Evolutionary conservation across 1,140 invertebrate genomes (phyloP).

Genomic region (Aporrectodea caliginosa): DNA sequence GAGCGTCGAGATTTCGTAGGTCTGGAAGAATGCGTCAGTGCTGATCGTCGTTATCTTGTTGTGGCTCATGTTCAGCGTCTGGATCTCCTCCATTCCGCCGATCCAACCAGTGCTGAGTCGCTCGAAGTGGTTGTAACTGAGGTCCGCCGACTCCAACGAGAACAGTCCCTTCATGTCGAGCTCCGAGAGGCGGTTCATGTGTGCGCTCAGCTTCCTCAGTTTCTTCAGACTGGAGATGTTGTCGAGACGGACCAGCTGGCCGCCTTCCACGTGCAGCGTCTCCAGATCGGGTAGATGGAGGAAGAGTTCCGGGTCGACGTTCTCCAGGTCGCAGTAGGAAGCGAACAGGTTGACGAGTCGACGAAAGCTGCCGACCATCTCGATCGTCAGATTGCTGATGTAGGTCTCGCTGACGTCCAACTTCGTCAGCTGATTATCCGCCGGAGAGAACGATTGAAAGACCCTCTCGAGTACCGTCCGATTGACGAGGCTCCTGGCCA

Average conservation of each 20-base stretch:
- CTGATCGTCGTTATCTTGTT: constrained; percentile 25
- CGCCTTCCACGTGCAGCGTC: constrained; percentile 19
- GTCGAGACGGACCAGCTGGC: constrained; percentile 15
- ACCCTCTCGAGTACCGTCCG: constrained; percentile 14
- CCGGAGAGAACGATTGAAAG: constrained; percentile 18
- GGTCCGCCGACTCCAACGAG: constrained; percentile 19
- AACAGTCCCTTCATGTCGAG: constrained; percentile 7
- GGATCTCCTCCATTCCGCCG: constrained; percentile 5
- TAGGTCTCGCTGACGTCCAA: constrained; percentile 28
- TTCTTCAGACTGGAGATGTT: constrained; percentile 21
- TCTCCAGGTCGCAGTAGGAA: constrained; percentile 18
- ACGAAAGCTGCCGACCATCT: constrained; percentile 22
- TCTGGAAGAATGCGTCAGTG: constrained; percentile 9
- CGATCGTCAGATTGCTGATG: constrained; percentile 24
- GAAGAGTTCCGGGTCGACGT: constrained; percentile 19
- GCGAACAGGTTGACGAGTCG: constrained; percentile 13
- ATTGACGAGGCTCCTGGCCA: constrained; percentile 27
- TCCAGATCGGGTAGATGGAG: constrained; percentile 22
- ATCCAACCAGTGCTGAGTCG: constrained; percentile 23
- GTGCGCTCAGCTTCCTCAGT: constrained; percentile 17
- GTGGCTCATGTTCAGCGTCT: constrained; percentile 29
- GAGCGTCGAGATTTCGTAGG: constrained; percentile 13
- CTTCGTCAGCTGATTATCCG: constrained; percentile 22
- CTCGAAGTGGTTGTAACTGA: constrained; percentile 25
- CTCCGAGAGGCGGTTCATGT: constrained; percentile 22